Percentiles rank a stretch among this genome's conserved stretches.
Evolutionary conservation across 2,888 invertebrate species (phyloP).

Genomic region (Tubulanus polymorphus): DNA sequence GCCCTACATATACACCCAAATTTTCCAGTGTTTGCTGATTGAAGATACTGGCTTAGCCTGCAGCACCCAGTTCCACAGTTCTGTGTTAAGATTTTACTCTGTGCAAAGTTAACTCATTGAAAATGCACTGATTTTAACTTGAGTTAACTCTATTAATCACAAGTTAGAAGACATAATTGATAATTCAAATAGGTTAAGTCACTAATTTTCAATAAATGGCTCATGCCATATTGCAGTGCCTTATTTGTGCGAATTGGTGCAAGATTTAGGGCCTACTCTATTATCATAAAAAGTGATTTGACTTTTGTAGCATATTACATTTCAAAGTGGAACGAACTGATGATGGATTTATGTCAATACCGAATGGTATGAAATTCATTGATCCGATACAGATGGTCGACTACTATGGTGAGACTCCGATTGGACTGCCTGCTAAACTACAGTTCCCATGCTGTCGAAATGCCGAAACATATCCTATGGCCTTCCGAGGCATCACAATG

Average conservation of each 20-base stretch:
- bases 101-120: no score
- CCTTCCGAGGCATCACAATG: conserved; percentile 49
- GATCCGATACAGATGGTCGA: conserved; percentile 50
- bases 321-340: conserved; percentile 50
- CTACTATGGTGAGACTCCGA: conserved; percentile 39
- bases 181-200: not conserved
- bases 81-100: not conserved
- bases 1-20: no score
- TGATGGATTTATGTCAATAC: conserved; percentile 49
- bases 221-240: not conserved
- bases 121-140: no score
- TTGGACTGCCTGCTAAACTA: conserved; percentile 48
- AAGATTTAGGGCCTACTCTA: not conserved
- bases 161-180: no score
- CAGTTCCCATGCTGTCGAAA: conserved; percentile 37
- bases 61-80: not conserved
- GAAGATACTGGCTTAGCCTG: no score
- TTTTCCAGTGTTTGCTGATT: no score
- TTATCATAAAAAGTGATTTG: no score
- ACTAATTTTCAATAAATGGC: not conserved
- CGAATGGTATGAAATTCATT: conserved; percentile 41
- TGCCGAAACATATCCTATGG: conserved; percentile 38
- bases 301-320: conserved; percentile 46
- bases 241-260: not conserved
- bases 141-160: no score